Percentiles rank a stretch among this genome's conserved stretches.
phyloP scores from a whole-genome alignment of 2,888 invertebrate species.

The Polydrusus pterygomalis region DNA sequence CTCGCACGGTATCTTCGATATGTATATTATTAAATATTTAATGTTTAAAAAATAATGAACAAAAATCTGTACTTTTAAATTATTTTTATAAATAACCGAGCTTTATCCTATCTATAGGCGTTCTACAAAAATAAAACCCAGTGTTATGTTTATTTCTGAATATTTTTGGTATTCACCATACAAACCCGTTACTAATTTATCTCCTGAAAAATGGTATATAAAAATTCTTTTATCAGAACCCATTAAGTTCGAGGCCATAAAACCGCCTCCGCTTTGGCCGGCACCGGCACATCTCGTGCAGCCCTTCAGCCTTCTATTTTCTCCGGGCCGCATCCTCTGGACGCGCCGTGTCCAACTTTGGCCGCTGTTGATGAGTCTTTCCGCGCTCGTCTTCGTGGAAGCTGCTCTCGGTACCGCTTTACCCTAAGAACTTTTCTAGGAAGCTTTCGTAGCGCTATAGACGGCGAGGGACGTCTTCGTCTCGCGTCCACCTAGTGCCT shows the following conservation, averaged over 20 bases:
- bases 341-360: conserved; percentile 43
- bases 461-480: conserved; percentile 3
- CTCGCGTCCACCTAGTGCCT: not conserved
- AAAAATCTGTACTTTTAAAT: too few species aligned
- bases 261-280: conserved; percentile 29
- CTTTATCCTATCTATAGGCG: too few species aligned
- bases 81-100: too few species aligned
- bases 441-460: conserved; percentile 15
- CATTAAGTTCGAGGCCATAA: conserved; percentile 30
- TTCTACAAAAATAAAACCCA: too few species aligned
- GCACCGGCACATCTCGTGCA: conserved; percentile 24
- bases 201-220: conserved; percentile 18
- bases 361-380: conserved; percentile 46
- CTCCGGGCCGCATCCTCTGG: conserved; percentile 27
- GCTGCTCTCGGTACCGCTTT: conserved; percentile 31
- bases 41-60: too few species aligned
- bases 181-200: not conserved
- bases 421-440: conserved; percentile 28
- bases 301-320: conserved; percentile 39
- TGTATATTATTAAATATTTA: too few species aligned
- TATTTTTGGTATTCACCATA: too few species aligned
- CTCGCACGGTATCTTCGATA: too few species aligned
- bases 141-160: not conserved
- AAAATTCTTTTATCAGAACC: conserved; percentile 11
- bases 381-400: conserved; percentile 51